Conservation (phyloP, 2,797 vertebrate species). For the Loris lydekkerianus region DNA sequence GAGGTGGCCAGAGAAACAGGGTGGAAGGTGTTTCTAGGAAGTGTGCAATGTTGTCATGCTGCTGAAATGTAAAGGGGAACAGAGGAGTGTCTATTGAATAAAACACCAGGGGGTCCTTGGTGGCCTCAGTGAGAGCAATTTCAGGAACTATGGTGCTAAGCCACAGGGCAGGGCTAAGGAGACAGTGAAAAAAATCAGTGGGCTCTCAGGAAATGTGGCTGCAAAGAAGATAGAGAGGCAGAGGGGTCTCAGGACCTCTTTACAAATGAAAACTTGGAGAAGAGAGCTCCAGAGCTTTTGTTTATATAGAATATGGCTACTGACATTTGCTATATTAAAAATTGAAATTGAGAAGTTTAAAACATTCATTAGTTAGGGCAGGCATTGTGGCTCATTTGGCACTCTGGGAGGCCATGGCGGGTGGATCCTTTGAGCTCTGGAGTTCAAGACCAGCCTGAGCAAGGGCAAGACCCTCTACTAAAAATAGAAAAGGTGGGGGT, state of each 20-base stretch:
- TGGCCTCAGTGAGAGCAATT: not conserved
- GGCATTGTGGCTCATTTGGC: not conserved
- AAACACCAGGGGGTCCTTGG: not conserved
- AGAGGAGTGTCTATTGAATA: not conserved
- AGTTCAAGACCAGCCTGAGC: too few relatives aligned
- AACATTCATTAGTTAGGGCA: not conserved
- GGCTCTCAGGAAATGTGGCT: not conserved
- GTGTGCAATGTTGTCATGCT: not conserved
- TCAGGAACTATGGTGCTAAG: not conserved
- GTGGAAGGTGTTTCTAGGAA: not conserved
- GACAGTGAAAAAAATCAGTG: too few relatives aligned
- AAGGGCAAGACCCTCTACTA: too few relatives aligned
- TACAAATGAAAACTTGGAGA: not conserved
- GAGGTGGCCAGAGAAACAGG: not conserved
- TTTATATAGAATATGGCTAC: not conserved
- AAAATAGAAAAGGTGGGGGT: too few relatives aligned
- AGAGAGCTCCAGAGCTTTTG: not conserved
- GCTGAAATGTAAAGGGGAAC: not conserved
- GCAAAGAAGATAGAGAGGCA: not conserved
- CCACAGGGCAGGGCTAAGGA: not conserved
- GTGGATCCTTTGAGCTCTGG: too few relatives aligned
- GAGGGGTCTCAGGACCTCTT: not conserved
- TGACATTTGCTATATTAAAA: not conserved
- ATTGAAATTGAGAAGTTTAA: constrained; percentile 7
- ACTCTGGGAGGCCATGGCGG: too few relatives aligned